Conservation (phyloP, 1,140 invertebrate genomes). For the Bemisia tabaci region DNA sequence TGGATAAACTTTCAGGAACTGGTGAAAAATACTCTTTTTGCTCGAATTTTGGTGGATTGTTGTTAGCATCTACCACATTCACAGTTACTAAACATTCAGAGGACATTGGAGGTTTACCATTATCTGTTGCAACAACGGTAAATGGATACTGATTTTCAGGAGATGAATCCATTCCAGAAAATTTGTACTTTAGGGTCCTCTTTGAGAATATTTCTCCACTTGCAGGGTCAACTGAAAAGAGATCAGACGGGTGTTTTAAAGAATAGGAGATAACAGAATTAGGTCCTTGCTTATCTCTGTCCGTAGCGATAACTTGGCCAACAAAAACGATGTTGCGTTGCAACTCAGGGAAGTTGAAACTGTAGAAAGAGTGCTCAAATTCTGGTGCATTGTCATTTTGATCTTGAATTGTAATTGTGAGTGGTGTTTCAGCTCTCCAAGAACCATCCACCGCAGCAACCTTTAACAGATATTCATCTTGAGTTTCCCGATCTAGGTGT, state of each 20-base stretch:
- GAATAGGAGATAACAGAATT: slow-evolving; percentile 89
- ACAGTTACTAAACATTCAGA: slow-evolving; percentile 68
- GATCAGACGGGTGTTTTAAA: slow-evolving; percentile 73
- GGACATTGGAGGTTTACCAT: slow-evolving; percentile 82
- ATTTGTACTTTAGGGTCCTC: slow-evolving; percentile 63
- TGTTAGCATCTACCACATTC: slow-evolving; percentile 83
- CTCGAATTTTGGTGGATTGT: slow-evolving; percentile 70
- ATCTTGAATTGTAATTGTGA: slow-evolving; percentile 87
- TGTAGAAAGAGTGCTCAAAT: slow-evolving; percentile 75
- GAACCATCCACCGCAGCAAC: slow-evolving; percentile 75
- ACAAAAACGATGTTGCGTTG: slow-evolving; percentile 64
- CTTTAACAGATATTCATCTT: slow-evolving; percentile 81
- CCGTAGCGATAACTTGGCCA: slow-evolving; percentile 74
- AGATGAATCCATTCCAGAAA: slow-evolving; percentile 55
- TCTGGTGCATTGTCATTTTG: slow-evolving; percentile 89
- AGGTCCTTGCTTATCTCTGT: slow-evolving; percentile 81
- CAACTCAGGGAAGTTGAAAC: slow-evolving; percentile 79
- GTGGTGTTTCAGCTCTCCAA: slow-evolving; percentile 72
- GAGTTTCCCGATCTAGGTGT: slow-evolving; percentile 68
- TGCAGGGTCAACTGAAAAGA: slow-evolving; percentile 79
- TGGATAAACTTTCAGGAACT: slow-evolving; percentile 57
- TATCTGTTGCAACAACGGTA: slow-evolving; percentile 75
- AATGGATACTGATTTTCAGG: slow-evolving; percentile 79
- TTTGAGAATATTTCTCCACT: slow-evolving; percentile 83
- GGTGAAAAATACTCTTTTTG: slow-evolving; percentile 59